Evolutionary conservation across 92 coral and sea anemone genomes (phyloP), one percentile per base, ranked within the genome.

Genomic region (Ricordea florida): DNA sequence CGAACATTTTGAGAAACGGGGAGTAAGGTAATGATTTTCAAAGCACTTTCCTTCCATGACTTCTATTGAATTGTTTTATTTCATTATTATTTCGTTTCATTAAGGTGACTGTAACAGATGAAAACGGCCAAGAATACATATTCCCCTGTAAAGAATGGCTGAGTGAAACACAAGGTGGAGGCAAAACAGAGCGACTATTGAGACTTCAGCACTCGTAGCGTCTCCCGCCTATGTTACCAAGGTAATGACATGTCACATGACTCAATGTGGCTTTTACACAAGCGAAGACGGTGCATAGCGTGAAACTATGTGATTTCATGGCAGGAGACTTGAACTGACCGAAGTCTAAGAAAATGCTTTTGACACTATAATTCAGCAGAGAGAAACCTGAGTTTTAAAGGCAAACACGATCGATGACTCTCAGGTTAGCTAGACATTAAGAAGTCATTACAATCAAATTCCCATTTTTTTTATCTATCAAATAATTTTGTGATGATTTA

Each of bases 151-250:
- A 88, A 20, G 97, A 94, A 83, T 94, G 98, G 98, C 73, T 94
- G 57, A 94, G 98, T 66, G 98, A 94, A 63, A 92, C 97, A 15
- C 98, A 90, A 60, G 98, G 98, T 13, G 98, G 98, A 22, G 98
- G 98, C 1, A 89, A 90, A 58, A 94, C 98, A 22, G 98, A 94
- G 52, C 69, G 98, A 66, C 86, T 94, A 21, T 61, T 94, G 6
- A 57, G 68, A 60, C 49, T 73, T 26, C 57, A 44, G 59, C 80
- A 45, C 49, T 24, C 80, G 32, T 73, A 73, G 70, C 57, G 80
- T 30, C 51, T 70, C 52, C 41, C 56, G 49, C 52, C 53, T 31
- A 53, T 70, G 65, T 55, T 18, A 38, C 40, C 27, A 53, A 70
- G 77, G 77, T 70, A 70, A 70, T 41, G 50, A 53, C 77, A 53